Base-by-base conservation (phyloP, 2,797 vertebrate species). In the Helarctos malayanus region DNA sequence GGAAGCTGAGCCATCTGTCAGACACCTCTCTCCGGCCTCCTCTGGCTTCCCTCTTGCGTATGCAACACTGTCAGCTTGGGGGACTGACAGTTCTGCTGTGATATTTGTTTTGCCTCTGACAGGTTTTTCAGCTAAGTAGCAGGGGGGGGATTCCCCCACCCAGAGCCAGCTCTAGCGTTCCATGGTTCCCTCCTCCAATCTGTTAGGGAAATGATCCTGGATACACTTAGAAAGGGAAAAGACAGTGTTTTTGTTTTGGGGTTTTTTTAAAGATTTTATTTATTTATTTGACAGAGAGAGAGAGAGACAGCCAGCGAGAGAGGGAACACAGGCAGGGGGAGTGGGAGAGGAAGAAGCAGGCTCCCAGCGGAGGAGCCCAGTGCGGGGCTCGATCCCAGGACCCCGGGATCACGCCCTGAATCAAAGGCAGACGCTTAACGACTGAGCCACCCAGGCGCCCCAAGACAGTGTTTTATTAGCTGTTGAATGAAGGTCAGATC, bases 1-100 rank as follows among this genome's bases (percentile, higher is more conserved):
- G n/a, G 79, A 95, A 97, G 82, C 82, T 71, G 41, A 95, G 45
- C 97, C 95, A 94, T 97, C 97, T 97, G 97, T 94, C 92, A 95
- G 56, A 59, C 21, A 54, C 65, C 87, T 84, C 80, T 59, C 69
- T 68, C 56, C 21, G 35, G 57, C 19, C 89, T 83, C 86, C 41
- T 41, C 45, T 65, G 65, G 56, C 27, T 95, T 52, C 59, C 27
- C 49, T 91, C 65, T 97, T 52, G 49, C 87, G 61, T 92, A 76
- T 52, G 97, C 71, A 91, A 81, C 89, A 97, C 75, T 45, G 86
- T 92, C 91, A 96, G 80, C 76, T 23, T 45, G 19, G 23, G 23
- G 23, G 71, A 78, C 81, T 79, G 92, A 96, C 88, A 88, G 68
- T 90, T 90, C 93, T 29, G 87, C 76, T 92, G 9, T 68, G 15